Base-by-base conservation (phyloP, 2,888 invertebrate genomes). In the Parnassius smintheus region DNA sequence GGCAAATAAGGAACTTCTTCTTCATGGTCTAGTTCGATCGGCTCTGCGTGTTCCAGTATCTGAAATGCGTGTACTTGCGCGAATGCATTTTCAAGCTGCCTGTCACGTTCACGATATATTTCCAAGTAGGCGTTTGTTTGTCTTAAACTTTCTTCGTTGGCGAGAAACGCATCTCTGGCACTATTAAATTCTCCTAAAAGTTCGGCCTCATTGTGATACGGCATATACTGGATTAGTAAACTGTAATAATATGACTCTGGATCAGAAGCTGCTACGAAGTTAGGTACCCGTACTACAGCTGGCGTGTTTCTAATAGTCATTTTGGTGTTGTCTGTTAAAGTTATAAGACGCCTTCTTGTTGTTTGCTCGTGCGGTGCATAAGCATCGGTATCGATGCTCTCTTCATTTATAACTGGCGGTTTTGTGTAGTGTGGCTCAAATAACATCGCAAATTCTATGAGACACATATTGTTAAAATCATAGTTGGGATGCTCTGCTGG, bases 371-470 rank as follows among this genome's bases (percentile, higher is more conserved):
- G 42, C 53, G 35, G 18, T 18, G 18, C 41, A 41, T 41, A 62
- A 41, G 66, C 66, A 66, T 66, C 64, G 45, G 60, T 57, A 68
- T 66, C 68, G 45, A 70, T 55, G 54, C 65, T 64, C 45, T 70
- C 69, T 61, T 68, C 65, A 56, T 41, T 67, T n/a, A 54, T 44
- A 45, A 12, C 54, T 51, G 52, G 13, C 50, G 25, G n/a, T 62
- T 68, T 68, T 35, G 58, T 18, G 50, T 64, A 66, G 57, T 61
- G 48, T 25, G 70, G 69, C 60, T 73, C 72, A 68, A 72, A 73
- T 10, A 69, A 59, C 67, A 69, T 69, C 25, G 69, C 68, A 70
- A 70, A 70, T 50, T 72, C 70, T 61, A 59, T 64, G n/a, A 70
- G 66, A 49, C 49, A 49, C 49, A 54, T 54, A 42, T 54, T 54